Evolutionary conservation across 1,140 invertebrate species (phyloP), one percentile per base, ranked within the genome.

Genomic region (Paramacrobiotus metropolitanus): DNA sequence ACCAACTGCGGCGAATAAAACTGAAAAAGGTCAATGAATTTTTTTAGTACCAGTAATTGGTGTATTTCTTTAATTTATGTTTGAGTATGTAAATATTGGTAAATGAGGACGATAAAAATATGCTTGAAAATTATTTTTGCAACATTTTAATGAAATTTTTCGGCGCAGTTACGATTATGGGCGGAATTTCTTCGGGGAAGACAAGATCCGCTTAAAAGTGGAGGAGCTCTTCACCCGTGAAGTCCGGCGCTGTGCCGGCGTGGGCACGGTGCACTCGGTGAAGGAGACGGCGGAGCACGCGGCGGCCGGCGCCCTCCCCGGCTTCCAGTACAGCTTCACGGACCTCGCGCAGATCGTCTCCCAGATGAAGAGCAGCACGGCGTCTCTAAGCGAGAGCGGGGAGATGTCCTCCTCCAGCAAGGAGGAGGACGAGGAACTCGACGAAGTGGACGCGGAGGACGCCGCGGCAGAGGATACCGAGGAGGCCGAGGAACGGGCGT

Each of bases 321-420:
- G 30, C 4, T 4, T 30, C 15, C 60, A 60, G 15, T 87, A 87
- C 66, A 87, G 84, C 20, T 96, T 94, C 74, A 94, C 90, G 21
- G 90, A 95, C 77, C 76, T 96, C 31, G 90, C 91, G 18, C 87
- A 94, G 76, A 87, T 94, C 79, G 88, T 96, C 44, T 93, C 87
- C 68, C 84, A 87, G 69, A 84, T 94, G 59, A 79, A 15, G 48
- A 24, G 4, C 4, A 55, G 24, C 15, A 15, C 4, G 28, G 15
- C 48, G 4, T 55, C 48, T 4, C 15, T 4, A 9, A 55, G 48
- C 24, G 48, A 55, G 24, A 20, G 15, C 48, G 9, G 15, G 4
- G 15, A 15, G 15, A 24, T 20, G 4, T 15, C 9, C 28, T 4
- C 9, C 15, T 55, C 24, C 9, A 20, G 4, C 15, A 4, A 15